A percentile compares a stretch with the other conserved stretches of the same genome.
Evolutionary conservation across 2,888 invertebrate genomes (phyloP).

Genomic region (Hyppa rectilinea): DNA sequence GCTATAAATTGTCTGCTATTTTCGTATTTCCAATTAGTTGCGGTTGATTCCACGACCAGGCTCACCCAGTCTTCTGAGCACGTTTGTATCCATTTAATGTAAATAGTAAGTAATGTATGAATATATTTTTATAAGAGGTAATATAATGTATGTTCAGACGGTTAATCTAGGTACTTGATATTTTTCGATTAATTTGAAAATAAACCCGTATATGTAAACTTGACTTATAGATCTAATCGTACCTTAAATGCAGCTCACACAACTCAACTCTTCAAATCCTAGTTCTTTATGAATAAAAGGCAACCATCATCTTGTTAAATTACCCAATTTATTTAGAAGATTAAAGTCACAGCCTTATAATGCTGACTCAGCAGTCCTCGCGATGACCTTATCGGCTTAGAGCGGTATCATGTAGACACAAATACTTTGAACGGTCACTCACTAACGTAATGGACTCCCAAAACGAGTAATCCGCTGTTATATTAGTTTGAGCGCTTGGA

Average conservation of each 20-base stretch:
- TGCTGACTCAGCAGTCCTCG: background rate
- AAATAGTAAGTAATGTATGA: too few species aligned
- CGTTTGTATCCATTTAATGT: too few species aligned
- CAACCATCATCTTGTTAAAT: slow-evolving; percentile 2
- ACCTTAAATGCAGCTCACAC: background rate
- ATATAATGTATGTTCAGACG: too few species aligned
- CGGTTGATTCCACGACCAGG: background rate
- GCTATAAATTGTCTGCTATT: slow-evolving; percentile 24
- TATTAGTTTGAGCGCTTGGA: background rate
- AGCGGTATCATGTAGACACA: slow-evolving; percentile 17
- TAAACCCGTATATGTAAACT: background rate
- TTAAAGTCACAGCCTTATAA: background rate
- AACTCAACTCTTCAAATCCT: background rate
- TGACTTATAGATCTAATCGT: background rate
- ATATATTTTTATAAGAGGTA: too few species aligned
- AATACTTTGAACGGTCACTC: slow-evolving; percentile 5
- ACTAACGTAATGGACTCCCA: background rate
- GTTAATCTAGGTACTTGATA: background rate
- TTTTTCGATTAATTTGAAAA: background rate
- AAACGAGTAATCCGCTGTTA: background rate
- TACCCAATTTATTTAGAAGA: slow-evolving; percentile 21
- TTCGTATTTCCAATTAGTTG: slow-evolving; percentile 18
- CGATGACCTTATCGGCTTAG: background rate
- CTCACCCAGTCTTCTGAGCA: too few species aligned
- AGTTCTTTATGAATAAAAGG: background rate